These are phyloP conservation scores for Candoia aspera DNA, from an alignment of 2,113 vertebrate species.

Conservation along the genomic window DNA sequence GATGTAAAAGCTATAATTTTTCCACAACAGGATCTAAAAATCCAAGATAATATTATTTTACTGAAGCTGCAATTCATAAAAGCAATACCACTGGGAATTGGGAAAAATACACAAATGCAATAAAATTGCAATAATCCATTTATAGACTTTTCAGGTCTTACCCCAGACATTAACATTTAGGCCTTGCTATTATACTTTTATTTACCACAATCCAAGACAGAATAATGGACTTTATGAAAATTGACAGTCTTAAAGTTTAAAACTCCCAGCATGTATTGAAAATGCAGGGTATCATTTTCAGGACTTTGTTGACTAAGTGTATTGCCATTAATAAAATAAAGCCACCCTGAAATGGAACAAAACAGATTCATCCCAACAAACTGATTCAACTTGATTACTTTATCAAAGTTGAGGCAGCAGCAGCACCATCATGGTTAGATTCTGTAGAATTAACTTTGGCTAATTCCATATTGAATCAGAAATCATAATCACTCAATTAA, in stretches of 20 bases:
- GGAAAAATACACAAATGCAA: constrained; percentile 3
- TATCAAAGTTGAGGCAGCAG: not conserved
- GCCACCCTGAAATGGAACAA: not conserved
- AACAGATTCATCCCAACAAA: not conserved
- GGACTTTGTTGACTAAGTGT: not conserved
- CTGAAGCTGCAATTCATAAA: constrained; percentile 22
- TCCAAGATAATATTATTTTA: constrained; percentile 31
- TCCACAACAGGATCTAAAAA: constrained; percentile 37
- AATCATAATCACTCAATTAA: not conserved
- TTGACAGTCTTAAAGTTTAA: not conserved
- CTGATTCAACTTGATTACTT: not conserved
- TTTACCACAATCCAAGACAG: not conserved
- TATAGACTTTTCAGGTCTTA: constrained; percentile 1
- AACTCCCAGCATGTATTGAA: not conserved
- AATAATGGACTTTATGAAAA: not conserved
- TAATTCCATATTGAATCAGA: not conserved
- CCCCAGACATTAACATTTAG: constrained; percentile 13
- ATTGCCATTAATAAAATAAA: not conserved
- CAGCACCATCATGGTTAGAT: not conserved
- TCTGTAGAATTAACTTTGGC: not conserved
- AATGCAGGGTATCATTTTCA: constrained; percentile 1
- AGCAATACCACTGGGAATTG: constrained; percentile 2
- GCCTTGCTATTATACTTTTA: not conserved
- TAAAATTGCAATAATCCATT: not conserved
- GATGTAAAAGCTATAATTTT: constrained; percentile 12